Evolutionary conservation across 2,797 vertebrate species (phyloP).

Genomic region (Botia almorhae): DNA sequence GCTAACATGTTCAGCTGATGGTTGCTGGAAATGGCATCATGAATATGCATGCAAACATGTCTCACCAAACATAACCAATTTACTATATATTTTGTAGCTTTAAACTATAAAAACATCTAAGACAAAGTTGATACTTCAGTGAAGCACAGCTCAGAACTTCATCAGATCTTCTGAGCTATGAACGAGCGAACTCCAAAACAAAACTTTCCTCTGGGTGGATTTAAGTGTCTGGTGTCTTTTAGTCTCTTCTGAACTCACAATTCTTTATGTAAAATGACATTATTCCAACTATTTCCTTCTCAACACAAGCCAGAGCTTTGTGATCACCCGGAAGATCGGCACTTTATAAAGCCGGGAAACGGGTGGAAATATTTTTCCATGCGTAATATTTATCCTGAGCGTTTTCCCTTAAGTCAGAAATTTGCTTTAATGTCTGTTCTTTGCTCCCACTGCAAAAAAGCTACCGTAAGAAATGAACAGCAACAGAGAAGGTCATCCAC

Average conservation of each 20-base stretch:
- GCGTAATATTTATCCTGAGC: constrained; percentile 36
- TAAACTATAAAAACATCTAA: no score
- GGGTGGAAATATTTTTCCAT: constrained; percentile 35
- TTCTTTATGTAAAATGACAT: background rate
- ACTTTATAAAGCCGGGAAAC: constrained; percentile 46
- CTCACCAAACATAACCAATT: no score
- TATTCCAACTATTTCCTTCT: constrained; percentile 24
- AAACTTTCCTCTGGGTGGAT: background rate
- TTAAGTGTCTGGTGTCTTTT: no score
- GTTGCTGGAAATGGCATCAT: no score
- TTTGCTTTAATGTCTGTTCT: constrained; percentile 39
- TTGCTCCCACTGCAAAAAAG: background rate
- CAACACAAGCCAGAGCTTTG: constrained; percentile 15
- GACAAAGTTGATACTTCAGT: no score
- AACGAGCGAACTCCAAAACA: no score
- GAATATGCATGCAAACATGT: no score
- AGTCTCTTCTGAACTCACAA: constrained; percentile 11
- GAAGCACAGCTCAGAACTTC: no score
- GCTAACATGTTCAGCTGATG: no score
- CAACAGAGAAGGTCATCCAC: constrained; percentile 11
- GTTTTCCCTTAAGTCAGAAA: constrained; percentile 23
- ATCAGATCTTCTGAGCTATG: no score
- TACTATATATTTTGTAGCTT: no score
- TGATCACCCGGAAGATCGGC: constrained; percentile 35
- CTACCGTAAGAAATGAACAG: background rate